Evolutionary conservation across 2,888 invertebrate genomes (phyloP).

Genomic region (Orchesellides sinensis): DNA sequence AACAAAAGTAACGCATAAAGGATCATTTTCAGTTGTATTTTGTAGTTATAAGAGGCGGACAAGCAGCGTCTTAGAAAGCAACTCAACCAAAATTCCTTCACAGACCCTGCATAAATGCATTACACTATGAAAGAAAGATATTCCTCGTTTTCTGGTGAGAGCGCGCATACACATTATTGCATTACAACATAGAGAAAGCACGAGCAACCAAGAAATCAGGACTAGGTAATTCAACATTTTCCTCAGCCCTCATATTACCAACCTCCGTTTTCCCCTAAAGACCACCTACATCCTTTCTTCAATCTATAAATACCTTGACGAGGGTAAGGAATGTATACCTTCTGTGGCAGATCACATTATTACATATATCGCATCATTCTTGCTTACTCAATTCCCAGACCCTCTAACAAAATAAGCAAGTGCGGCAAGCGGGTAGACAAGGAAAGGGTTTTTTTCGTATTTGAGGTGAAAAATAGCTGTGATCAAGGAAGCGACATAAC

Average conservation of each 20-base stretch:
- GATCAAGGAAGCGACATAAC: conserved; percentile 60
- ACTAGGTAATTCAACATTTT: conserved; percentile 61
- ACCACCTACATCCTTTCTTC: conserved; percentile 37
- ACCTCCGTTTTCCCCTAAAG: conserved; percentile 20
- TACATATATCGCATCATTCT: conserved; percentile 36
- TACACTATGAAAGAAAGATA: conserved; percentile 15
- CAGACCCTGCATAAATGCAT: conserved; percentile 47
- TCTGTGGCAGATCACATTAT: conserved; percentile 7
- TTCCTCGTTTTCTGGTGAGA: conserved; percentile 10
- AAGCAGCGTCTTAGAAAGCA: too few species aligned
- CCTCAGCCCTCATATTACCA: too few species aligned
- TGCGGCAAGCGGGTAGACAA: conserved; percentile 36
- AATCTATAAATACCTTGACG: conserved; percentile 37
- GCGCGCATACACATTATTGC: too few species aligned
- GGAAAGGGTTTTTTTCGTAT: conserved; percentile 53
- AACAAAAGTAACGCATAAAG: conserved; percentile 49
- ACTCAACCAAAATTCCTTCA: conserved; percentile 51
- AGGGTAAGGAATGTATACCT: neutral
- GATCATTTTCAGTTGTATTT: too few species aligned
- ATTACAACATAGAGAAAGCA: neutral
- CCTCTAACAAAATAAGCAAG: conserved; percentile 24
- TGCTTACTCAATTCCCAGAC: conserved; percentile 42
- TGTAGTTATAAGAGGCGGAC: too few species aligned
- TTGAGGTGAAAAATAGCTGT: conserved; percentile 53
- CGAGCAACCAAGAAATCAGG: conserved; percentile 50